Base-by-base conservation (phyloP, 2,888 invertebrate species). In the Harpalus rufipes region DNA sequence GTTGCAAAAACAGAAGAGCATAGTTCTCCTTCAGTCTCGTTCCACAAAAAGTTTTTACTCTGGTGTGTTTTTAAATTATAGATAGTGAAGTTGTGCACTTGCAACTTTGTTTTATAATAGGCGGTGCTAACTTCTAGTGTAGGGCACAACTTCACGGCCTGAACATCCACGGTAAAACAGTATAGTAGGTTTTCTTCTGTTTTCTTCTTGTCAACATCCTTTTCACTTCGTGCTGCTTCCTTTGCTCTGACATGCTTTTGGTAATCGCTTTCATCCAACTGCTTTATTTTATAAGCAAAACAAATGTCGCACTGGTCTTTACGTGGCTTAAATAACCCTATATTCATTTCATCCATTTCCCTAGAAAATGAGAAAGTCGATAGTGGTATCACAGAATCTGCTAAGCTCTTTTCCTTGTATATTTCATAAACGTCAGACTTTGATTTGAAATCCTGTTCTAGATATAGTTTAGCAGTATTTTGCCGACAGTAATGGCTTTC, bases 331-430 rank as follows among this genome's bases (percentile, higher is more conserved):
- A 80, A 65, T 12, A 80, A 32, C 39, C n/a, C 81, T 44, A 80
- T 68, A 5, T 80, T 80, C 39, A 32, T 80, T 61, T 21, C 41
- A 32, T 80, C 63, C 63, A 80, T 68, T 18, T 32, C 63, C 41
- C 80, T 83, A 63, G 78, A 51, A 85, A 87, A 87, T 18, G 81
- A 39, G n/a, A 83, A 85, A n/a, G 63, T 68, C 10, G 58, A 85
- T 84, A 86, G 68, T 10, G 85, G 86, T 81, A 18, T 51, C 63
- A 68, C n/a, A 39, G 68, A n/a, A 25, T 82, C 81, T 86, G 81
- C 59, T 85, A 63, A 58, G 85, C 76, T 59, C n/a, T 85, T 16
- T 44, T 80, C 0, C 44, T 85, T 85, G 56, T 85, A 85, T 21
- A 85, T 14, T 14, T 81, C 56, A 76, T 85, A 72, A 1, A 85